Evolutionary conservation across 2,888 invertebrate species (phyloP).

Genomic region (Drosophila robusta): DNA sequence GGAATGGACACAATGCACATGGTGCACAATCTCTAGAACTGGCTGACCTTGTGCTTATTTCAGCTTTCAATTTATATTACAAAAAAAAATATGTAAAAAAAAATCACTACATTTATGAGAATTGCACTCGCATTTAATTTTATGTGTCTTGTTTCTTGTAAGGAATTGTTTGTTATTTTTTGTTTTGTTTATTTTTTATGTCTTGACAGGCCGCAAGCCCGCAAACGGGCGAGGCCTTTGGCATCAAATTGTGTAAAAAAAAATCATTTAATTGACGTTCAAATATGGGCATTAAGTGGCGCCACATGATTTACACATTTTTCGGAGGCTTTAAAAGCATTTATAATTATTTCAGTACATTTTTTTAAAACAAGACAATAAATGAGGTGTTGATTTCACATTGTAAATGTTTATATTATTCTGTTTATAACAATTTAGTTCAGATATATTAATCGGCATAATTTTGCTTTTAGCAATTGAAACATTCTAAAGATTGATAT

Average conservation of each 20-base stretch:
- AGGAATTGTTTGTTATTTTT: conserved; percentile 50
- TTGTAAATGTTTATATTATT: conserved; percentile 13
- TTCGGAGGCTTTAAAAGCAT: conserved; percentile 36
- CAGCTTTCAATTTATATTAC: conserved; percentile 15
- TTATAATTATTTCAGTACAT: conserved; percentile 28
- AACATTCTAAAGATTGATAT: not conserved
- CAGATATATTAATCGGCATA: no score
- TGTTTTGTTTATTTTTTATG: conserved; percentile 9
- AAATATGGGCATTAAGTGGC: conserved; percentile 57
- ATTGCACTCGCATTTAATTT: conserved; percentile 51
- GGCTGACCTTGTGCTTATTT: conserved; percentile 71
- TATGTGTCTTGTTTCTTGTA: conserved; percentile 55
- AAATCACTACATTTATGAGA: conserved; percentile 40
- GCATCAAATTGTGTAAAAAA: conserved; percentile 24
- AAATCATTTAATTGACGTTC: conserved; percentile 50
- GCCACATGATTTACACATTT: conserved; percentile 57
- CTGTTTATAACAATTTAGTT: not conserved
- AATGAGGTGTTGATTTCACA: conserved; percentile 18
- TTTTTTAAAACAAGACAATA: conserved; percentile 14
- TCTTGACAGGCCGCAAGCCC: conserved; percentile 29
- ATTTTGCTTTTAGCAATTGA: not conserved
- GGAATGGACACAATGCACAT: conserved; percentile 49
- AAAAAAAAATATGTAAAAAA: conserved; percentile 2
- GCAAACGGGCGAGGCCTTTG: conserved; percentile 45
- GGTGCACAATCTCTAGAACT: conserved; percentile 56